Conservation (phyloP, 2,113 vertebrate genomes). For the Cepphus grylle region DNA sequence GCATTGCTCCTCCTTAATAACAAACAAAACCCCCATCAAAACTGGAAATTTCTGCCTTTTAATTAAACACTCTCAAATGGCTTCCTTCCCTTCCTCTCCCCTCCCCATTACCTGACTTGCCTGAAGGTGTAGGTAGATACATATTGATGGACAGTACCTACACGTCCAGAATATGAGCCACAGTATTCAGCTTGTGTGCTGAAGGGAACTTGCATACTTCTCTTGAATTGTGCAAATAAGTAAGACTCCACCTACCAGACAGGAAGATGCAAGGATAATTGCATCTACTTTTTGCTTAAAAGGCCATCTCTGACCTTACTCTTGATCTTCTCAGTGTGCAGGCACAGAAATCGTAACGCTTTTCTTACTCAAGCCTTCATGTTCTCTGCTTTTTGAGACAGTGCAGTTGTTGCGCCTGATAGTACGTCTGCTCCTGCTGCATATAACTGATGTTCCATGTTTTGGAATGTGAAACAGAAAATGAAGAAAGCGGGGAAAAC, state of each 20-base stretch:
- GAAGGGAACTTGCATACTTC: not conserved
- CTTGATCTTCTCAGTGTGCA: not conserved
- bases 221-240: not conserved
- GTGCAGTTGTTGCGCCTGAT: not conserved
- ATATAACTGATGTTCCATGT: not conserved
- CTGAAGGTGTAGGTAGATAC: not conserved
- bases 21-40: not conserved
- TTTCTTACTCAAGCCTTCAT: not conserved
- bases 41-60: not conserved
- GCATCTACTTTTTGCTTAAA: not conserved
- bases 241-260: not conserved
- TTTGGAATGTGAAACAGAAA: not conserved
- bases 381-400: not conserved
- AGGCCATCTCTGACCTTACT: not conserved
- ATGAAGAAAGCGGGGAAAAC: not conserved
- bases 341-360: not conserved
- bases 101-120: not conserved
- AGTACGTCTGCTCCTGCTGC: not conserved
- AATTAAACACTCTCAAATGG: not conserved
- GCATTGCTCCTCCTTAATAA: not conserved
- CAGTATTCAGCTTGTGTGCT: not conserved
- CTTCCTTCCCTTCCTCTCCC: not conserved
- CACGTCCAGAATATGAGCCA: fast-evolving
- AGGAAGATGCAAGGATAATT: not conserved
- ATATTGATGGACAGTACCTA: not conserved